phyloP scores from a whole-genome alignment of 2,797 vertebrate species.

The Smutsia gigantea region DNA sequence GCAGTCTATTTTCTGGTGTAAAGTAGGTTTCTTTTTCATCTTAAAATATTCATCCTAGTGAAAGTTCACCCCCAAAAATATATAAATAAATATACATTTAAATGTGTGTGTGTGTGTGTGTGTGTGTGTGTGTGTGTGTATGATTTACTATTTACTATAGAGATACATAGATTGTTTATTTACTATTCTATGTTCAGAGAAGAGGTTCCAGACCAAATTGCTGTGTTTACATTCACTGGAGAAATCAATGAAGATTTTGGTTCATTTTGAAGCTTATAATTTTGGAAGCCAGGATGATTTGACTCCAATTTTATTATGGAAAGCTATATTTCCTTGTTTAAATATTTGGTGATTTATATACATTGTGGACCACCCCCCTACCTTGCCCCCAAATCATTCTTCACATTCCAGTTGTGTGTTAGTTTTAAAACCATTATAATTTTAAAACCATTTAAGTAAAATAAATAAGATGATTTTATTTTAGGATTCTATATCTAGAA shows the following conservation, averaged over 20 bases:
- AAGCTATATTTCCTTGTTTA: background rate
- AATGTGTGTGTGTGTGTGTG: background rate
- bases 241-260: conserved; percentile 17
- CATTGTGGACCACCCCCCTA: background rate
- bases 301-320: conserved; percentile 36
- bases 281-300: conserved; percentile 49
- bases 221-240: background rate
- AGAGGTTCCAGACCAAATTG: background rate
- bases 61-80: background rate
- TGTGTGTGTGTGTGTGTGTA: fast-evolving
- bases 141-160: background rate
- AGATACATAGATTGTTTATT: background rate
- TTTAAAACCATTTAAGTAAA: background rate
- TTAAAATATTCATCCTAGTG: background rate
- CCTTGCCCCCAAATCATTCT: background rate
- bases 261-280: conserved; percentile 1
- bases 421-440: background rate
- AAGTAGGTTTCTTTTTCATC: conserved; percentile 3
- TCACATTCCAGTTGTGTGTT: background rate
- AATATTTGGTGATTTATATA: background rate
- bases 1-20: background rate
- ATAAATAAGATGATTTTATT: conserved; percentile 14
- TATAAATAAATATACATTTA: too few species aligned
- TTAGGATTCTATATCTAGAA: conserved; percentile 1
- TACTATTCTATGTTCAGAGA: background rate